These are phyloP conservation scores for Lycia hirtaria DNA, from an alignment of 2,888 invertebrate species.

Conservation along the genomic window DNA sequence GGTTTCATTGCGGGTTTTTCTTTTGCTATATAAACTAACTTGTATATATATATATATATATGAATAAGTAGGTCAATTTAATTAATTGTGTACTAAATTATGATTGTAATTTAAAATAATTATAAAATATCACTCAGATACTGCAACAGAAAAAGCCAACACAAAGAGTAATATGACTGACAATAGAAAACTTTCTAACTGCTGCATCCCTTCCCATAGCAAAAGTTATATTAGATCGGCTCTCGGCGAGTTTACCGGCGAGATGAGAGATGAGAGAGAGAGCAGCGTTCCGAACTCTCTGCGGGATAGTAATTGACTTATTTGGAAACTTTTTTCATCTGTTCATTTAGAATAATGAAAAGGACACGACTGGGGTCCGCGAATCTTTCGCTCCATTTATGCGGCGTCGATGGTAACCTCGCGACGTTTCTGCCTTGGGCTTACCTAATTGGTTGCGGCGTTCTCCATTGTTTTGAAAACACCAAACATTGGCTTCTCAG, in stretches of 20 bases:
- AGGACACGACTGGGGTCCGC: slow-evolving; percentile 1
- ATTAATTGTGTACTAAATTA: too few species aligned
- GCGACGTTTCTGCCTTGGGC: neutral
- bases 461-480: neutral
- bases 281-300: slow-evolving; percentile 14
- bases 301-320: slow-evolving; percentile 25
- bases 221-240: slow-evolving; percentile 20
- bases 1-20: too few species aligned
- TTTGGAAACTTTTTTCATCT: slow-evolving; percentile 26
- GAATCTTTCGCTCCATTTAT: neutral
- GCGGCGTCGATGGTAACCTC: neutral
- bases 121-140: neutral
- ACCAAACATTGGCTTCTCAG: too few species aligned
- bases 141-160: neutral
- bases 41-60: too few species aligned
- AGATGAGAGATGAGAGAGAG: slow-evolving; percentile 18
- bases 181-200: slow-evolving; percentile 9
- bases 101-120: too few species aligned
- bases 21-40: too few species aligned
- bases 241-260: slow-evolving; percentile 14
- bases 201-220: slow-evolving; percentile 5
- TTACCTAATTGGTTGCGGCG: neutral
- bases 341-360: slow-evolving; percentile 29
- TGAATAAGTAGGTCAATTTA: too few species aligned
- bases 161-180: neutral